Percentiles rank a stretch among this genome's conserved stretches.
These are phyloP conservation scores for Synanthedon tipuliformis DNA, from an alignment of 2,888 invertebrate genomes.

Conservation along the genomic window DNA sequence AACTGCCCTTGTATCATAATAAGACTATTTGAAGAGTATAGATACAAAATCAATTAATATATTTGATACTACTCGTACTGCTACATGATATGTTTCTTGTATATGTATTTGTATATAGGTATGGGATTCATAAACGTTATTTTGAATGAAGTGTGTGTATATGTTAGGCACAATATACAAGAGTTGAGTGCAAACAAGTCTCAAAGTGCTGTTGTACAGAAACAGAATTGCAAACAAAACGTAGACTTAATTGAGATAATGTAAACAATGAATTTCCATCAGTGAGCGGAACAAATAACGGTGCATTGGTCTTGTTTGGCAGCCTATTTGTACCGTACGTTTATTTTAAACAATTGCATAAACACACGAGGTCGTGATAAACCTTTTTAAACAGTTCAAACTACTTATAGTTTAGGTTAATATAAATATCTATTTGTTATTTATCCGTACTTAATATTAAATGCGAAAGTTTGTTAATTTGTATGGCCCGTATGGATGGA, in stretches of 20 bases:
- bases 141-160: conserved; percentile 2
- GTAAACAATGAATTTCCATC: conserved; percentile 57
- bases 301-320: conserved; percentile 17
- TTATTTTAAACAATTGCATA: not conserved
- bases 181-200: conserved; percentile 36
- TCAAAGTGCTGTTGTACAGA: conserved; percentile 43
- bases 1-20: too few relatives aligned
- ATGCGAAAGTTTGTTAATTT: too few relatives aligned
- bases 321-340: conserved; percentile 9
- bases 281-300: conserved; percentile 34
- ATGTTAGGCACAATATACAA: not conserved
- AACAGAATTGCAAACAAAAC: conserved; percentile 47
- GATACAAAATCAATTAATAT: too few relatives aligned
- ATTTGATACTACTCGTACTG: too few relatives aligned
- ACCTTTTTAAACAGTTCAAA: too few relatives aligned
- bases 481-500: too few relatives aligned
- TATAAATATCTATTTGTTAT: too few relatives aligned
- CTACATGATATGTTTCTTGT: not conserved
- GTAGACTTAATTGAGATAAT: conserved; percentile 64
- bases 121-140: conserved; percentile 4
- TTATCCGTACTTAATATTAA: too few relatives aligned
- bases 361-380: too few relatives aligned
- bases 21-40: too few relatives aligned
- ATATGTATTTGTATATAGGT: conserved; percentile 1
- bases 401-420: too few relatives aligned